Evolutionary conservation across 2,888 invertebrate species (phyloP).

Genomic region (Cephus spinipes): DNA sequence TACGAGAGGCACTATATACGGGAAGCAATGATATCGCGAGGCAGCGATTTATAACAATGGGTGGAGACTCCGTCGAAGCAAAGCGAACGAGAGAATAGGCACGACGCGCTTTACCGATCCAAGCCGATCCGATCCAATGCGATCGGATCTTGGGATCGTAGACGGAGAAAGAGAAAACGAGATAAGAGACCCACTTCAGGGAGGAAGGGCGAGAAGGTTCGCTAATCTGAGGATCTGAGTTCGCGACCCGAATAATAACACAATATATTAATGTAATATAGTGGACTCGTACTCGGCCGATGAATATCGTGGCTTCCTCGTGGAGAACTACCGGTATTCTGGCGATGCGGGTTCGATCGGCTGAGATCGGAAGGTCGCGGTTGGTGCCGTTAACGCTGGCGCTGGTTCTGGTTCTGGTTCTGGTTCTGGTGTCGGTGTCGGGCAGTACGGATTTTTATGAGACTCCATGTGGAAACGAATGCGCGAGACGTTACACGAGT

Average conservation of each 20-base stretch:
- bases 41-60: conserved; percentile 30
- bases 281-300: conserved; percentile 39
- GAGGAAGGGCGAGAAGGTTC: conserved; percentile 20
- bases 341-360: conserved; percentile 3
- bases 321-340: conserved; percentile 4
- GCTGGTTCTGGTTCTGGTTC: too few species aligned
- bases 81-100: conserved; percentile 6
- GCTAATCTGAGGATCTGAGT: conserved; percentile 44
- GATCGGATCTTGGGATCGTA: conserved; percentile 19
- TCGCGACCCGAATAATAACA: conserved; percentile 49
- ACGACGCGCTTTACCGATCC: conserved; percentile 9
- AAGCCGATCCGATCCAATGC: conserved; percentile 20
- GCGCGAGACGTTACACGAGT: conserved; percentile 2
- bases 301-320: conserved; percentile 33
- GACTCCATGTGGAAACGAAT: conserved; percentile 3
- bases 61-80: conserved; percentile 17
- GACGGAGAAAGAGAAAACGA: conserved; percentile 19
- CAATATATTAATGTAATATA: conserved; percentile 50
- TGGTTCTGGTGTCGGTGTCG: neutral
- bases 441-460: neutral
- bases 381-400: too few species aligned
- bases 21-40: conserved; percentile 26
- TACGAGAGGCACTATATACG: conserved; percentile 16
- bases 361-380: conserved; percentile 6
- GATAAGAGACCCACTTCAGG: conserved; percentile 2